These are phyloP conservation scores for Nothocercus nigrocapillus DNA, from an alignment of 2,113 vertebrate species.

Conservation along the genomic window DNA sequence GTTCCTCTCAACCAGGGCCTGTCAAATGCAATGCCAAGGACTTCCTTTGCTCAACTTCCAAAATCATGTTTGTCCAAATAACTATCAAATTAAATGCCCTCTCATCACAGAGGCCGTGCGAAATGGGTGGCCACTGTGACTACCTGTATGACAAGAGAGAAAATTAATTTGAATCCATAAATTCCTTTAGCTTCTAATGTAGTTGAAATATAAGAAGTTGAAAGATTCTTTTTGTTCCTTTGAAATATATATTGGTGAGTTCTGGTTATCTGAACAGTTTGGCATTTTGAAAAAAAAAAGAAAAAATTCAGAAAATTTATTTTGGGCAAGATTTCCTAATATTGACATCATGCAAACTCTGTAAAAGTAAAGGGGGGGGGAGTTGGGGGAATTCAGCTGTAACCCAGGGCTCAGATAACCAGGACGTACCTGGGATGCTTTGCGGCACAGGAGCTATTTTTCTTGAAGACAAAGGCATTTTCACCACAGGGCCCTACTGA, in stretches of 20 bases:
- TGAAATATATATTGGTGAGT: not conserved
- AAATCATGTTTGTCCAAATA: not conserved
- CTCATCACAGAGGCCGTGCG: not conserved
- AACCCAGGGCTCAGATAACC: not conserved
- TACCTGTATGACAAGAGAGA: not conserved
- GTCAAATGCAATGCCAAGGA: not conserved
- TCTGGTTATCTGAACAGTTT: not conserved
- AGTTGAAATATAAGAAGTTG: not conserved
- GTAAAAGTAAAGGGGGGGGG: not conserved
- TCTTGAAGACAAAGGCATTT: not conserved
- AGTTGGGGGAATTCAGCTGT: not conserved
- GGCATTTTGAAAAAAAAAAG: not conserved
- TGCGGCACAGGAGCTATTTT: not conserved
- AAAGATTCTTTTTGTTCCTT: not conserved
- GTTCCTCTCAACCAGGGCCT: not conserved
- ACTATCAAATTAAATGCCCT: not conserved
- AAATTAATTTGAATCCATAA: not conserved
- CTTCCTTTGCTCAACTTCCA: not conserved
- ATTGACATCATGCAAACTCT: not conserved
- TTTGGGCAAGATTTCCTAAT: not conserved
- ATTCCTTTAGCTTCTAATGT: not conserved
- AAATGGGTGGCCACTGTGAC: not conserved
- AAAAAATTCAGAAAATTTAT: not conserved
- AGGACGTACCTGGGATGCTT: not conserved
- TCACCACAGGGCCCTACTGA: not conserved